Conservation (phyloP, 1,140 invertebrate species). For the Diorhabda elongata region DNA sequence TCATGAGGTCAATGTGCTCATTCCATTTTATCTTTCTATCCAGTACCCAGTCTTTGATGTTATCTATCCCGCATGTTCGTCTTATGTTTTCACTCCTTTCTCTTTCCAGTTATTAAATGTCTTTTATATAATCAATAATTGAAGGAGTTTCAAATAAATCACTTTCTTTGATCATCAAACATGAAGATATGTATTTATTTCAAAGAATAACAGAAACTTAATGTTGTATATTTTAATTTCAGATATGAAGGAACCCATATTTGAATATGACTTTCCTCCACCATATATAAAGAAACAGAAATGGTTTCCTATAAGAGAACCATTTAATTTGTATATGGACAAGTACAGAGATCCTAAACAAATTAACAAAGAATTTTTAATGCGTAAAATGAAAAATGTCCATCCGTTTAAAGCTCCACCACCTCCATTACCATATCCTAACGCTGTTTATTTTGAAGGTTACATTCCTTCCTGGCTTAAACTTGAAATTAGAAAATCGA, state of each 20-base stretch:
- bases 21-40: too few species aligned
- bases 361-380: constrained; percentile 76
- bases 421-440: constrained; percentile 66
- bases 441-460: constrained; percentile 58
- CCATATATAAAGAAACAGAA: constrained; percentile 69
- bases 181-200: too few species aligned
- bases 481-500: constrained; percentile 63
- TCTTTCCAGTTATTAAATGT: too few species aligned
- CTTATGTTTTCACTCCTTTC: too few species aligned
- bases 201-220: constrained; percentile 11
- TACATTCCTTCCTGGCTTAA: constrained; percentile 73
- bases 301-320: constrained; percentile 74
- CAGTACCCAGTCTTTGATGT: too few species aligned
- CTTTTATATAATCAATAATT: too few species aligned
- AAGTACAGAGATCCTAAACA: constrained; percentile 86
- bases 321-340: constrained; percentile 90
- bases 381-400: constrained; percentile 72
- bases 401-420: constrained; percentile 76
- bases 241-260: constrained; percentile 63
- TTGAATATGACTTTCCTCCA: constrained; percentile 84
- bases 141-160: too few species aligned
- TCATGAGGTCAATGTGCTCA: too few species aligned
- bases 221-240: constrained; percentile 24
- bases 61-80: too few species aligned
- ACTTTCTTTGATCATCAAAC: too few species aligned